Conservation (phyloP, 2,888 invertebrate genomes). For the Julus scandinavius region DNA sequence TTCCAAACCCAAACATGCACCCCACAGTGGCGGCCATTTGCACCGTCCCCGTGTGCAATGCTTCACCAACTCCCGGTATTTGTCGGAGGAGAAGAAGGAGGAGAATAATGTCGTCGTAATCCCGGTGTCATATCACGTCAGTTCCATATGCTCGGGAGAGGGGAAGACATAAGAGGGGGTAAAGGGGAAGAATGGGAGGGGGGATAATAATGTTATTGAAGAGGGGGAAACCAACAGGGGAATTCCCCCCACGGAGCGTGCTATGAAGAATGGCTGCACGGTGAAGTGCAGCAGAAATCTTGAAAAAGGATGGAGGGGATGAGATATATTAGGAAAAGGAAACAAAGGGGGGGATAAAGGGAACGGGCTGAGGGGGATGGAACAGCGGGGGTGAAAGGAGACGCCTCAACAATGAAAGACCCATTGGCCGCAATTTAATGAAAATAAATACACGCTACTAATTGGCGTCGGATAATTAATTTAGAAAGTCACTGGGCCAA, state of each 20-base stretch:
- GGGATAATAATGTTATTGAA: conserved; percentile 11
- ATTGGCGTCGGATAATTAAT: conserved; percentile 28
- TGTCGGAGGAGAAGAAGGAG: conserved; percentile 13
- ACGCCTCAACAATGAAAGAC: conserved; percentile 16
- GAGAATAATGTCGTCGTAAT: conserved; percentile 48
- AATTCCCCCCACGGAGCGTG: conserved; percentile 29
- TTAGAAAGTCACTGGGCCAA: conserved; percentile 15
- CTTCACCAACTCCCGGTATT: conserved; percentile 44
- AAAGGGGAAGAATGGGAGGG: conserved; percentile 16
- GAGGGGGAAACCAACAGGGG: conserved; percentile 36
- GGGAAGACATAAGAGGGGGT: conserved; percentile 36
- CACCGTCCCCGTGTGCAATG: neutral
- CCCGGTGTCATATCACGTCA: conserved; percentile 49
- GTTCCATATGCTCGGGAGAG: conserved; percentile 38
- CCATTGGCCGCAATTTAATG: conserved; percentile 26
- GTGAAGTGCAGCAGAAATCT: conserved; percentile 26
- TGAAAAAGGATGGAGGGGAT: conserved; percentile 27
- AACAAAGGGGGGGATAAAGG: neutral
- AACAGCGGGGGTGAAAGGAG: neutral
- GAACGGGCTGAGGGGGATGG: neutral
- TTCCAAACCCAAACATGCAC: neutral
- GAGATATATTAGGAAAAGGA: neutral
- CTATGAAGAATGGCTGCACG: conserved; percentile 26
- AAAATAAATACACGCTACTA: conserved; percentile 29
- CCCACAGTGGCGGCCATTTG: neutral